A percentile compares a stretch with the other conserved stretches of the same genome.
Conservation (phyloP, 2,113 vertebrate genomes). For the Electrona antarctica region DNA sequence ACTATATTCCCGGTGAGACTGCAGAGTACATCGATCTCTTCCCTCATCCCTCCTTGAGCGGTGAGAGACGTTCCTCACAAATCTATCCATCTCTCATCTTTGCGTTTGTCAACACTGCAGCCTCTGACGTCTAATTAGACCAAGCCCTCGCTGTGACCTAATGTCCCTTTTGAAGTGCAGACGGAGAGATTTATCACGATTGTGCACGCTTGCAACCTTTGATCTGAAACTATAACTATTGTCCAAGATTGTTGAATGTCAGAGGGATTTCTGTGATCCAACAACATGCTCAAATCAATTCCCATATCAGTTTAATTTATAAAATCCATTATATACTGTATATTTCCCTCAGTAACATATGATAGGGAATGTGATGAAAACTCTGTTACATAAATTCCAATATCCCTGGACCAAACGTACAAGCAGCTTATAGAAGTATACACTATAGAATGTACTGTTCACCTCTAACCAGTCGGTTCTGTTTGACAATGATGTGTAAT, state of each 20-base stretch:
- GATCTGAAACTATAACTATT: constrained; percentile 49
- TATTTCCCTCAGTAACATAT: constrained; percentile 43
- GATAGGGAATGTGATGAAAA: constrained; percentile 41
- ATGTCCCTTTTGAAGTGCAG: constrained; percentile 66
- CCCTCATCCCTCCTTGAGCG: constrained; percentile 52
- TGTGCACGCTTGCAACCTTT: constrained; percentile 48
- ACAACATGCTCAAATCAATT: constrained; percentile 35
- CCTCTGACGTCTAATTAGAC: constrained; percentile 71
- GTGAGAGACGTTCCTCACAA: constrained; percentile 47
- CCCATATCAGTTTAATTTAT: constrained; percentile 23
- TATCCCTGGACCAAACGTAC: constrained; percentile 48
- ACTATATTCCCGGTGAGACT: constrained; percentile 72
- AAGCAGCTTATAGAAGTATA: too few species aligned
- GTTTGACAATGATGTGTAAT: constrained; percentile 47
- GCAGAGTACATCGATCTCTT: constrained; percentile 57
- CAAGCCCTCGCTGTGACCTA: constrained; percentile 58
- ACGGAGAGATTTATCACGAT: constrained; percentile 39
- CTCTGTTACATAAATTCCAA: constrained; percentile 25
- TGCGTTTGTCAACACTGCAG: constrained; percentile 28
- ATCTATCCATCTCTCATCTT: constrained; percentile 39
- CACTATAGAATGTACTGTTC: constrained; percentile 25
- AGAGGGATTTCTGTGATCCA: constrained; percentile 25
- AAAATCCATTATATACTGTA: constrained; percentile 41
- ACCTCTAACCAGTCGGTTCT: constrained; percentile 36
- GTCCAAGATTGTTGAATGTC: constrained; percentile 2